Base-by-base conservation (phyloP, 2,113 vertebrate genomes). In the Bagarius yarrelli region DNA sequence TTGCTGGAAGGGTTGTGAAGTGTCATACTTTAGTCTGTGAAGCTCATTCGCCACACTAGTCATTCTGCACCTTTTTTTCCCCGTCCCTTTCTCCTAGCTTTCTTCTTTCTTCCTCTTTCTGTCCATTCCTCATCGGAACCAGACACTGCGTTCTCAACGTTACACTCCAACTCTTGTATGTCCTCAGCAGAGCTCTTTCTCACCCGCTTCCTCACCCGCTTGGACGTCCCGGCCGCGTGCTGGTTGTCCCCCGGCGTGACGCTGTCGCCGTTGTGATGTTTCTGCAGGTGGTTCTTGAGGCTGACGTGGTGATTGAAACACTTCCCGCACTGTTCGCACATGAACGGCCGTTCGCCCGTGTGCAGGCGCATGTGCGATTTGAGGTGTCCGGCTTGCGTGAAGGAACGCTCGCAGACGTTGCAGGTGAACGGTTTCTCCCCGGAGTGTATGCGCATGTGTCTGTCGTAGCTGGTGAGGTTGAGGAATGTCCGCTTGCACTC, bases 271-370 rank as follows among this genome's bases (percentile, higher is more conserved):
- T n/a, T 18, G 36, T 79, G 82, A 2, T 74, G 59, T 4, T 44
- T 61, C 71, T 40, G 44, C 23, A 56, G 36, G 69, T 83, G 76
- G 61, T 79, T 79, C 50, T 79, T 61, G 14, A 56, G 82, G 50
- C 76, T 79, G 69, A 79, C 67, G 34, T 83, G 78, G 76, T 83
- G 67, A 50, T 81, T 81, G 70, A 81, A 81, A 44, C 79, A 81
- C 32, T 74, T 60, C 32, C 79, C 79, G 32, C 79, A 81, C 70
- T 73, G 79, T 32, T 81, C 79, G 59, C 79, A 81, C 79, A 81
- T 81, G 79, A 81, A 81, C 25, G 79, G 79, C 70, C 71, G 19
- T 30, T 81, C 79, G 5, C 79, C 79, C 16, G 79, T 81, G 79
- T 81, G 79, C 59, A 81, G 79, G 0, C 79, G 70, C 70, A 66